phyloP scores from a whole-genome alignment of 2,797 vertebrate genomes.

The Gadopsis bispinosus region DNA sequence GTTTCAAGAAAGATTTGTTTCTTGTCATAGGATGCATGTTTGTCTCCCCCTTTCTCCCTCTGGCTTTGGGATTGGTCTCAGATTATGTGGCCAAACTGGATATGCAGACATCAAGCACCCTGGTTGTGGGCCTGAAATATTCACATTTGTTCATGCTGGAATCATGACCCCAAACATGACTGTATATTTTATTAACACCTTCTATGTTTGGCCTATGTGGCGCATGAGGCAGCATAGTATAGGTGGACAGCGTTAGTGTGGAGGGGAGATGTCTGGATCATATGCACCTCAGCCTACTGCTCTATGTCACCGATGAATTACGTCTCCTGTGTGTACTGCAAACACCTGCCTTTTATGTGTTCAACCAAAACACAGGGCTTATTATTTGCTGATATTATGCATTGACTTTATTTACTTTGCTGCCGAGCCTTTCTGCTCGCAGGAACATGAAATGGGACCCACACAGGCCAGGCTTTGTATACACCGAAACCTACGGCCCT shows the following conservation, averaged over 20 bases:
- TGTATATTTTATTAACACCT: constrained; percentile 10
- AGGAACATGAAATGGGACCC: constrained; percentile 30
- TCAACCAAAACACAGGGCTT: constrained; percentile 38
- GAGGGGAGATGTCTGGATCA: background rate
- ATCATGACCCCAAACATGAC: background rate
- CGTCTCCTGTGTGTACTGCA: constrained; percentile 46
- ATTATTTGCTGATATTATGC: constrained; percentile 47
- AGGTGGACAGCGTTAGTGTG: background rate
- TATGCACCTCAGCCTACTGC: background rate
- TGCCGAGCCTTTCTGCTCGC: constrained; percentile 27
- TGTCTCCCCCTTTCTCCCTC: no score
- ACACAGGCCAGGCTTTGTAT: constrained; percentile 1
- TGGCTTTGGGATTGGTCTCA: constrained; percentile 38
- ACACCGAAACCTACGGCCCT: background rate
- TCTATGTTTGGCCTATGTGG: constrained; percentile 10
- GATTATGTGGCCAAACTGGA: constrained; percentile 50
- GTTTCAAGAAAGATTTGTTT: constrained; percentile 14
- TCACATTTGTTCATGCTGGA: background rate
- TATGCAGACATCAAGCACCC: constrained; percentile 45
- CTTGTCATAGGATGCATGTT: background rate
- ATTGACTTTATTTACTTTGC: constrained; percentile 50
- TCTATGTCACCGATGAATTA: constrained; percentile 14
- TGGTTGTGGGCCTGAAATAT: background rate
- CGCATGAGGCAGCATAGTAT: background rate
- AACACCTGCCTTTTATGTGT: constrained; percentile 58